Conservation (phyloP, 2,797 vertebrate species). For the Anabas testudineus region DNA sequence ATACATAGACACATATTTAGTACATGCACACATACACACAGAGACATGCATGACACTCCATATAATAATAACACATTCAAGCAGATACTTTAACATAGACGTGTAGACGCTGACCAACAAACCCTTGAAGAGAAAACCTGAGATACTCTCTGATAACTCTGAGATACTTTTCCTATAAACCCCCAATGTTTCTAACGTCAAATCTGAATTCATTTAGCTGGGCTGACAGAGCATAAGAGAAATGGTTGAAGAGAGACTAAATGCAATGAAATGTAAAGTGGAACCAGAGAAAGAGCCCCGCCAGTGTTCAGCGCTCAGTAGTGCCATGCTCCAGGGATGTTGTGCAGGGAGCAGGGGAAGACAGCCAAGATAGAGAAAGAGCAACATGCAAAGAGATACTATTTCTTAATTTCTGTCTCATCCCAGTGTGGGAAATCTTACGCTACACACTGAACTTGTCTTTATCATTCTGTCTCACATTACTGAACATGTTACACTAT, state of each 20-base stretch:
- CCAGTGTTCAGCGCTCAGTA: constrained; percentile 27
- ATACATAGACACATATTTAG: constrained; percentile 54
- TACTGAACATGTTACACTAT: neutral
- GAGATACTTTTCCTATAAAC: constrained; percentile 16
- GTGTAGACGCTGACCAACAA: constrained; percentile 37
- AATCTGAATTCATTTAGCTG: constrained; percentile 1
- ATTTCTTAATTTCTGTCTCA: constrained; percentile 17
- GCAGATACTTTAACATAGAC: constrained; percentile 19
- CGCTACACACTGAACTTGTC: no score
- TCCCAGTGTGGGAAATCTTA: no score
- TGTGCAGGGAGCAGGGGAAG: constrained; percentile 51
- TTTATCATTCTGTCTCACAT: no score
- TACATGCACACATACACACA: constrained; percentile 33
- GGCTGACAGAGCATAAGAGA: constrained; percentile 6
- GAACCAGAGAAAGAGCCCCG: constrained; percentile 1
- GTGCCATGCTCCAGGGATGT: constrained; percentile 56
- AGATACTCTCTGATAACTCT: constrained; percentile 47
- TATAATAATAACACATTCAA: no score
- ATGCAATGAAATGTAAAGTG: neutral
- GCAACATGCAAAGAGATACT: constrained; percentile 11
- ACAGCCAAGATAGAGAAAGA: neutral
- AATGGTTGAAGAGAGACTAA: neutral
- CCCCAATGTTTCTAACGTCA: neutral
- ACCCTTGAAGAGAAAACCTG: constrained; percentile 66
- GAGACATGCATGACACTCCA: constrained; percentile 17